Evolutionary conservation across 2,888 invertebrate species (phyloP), one percentile per base, ranked within the genome.

Genomic region (Desoria tigrina): DNA sequence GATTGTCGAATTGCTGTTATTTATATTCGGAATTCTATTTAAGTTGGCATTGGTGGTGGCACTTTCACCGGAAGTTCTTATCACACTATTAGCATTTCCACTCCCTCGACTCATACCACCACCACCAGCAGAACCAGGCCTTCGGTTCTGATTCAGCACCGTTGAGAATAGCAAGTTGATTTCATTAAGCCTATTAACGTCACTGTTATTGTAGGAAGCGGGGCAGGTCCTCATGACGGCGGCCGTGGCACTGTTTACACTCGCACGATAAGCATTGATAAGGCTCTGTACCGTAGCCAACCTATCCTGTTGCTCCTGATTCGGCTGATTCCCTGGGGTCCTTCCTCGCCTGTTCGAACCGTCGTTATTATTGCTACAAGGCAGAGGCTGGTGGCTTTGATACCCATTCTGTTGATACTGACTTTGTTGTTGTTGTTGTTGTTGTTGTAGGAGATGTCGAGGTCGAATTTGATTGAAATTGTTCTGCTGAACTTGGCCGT

Each of bases 271-370:
- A 42, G 57, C 42, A 42, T 24, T 42, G 39, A 57, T 57, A 42
- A 57, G 57, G 42, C 57, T 57, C 27, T 37, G 39, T 39, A 57
- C 27, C 3, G 57, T 42, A 14, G 57, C 57, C 4, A 57, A n/a
- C n/a, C 39, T 57, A 7, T 57, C 14, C 37, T 57, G 57, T 39
- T 32, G 51, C 51, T 51, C 18, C 45, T 45, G 45, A 45, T 45
- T 45, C 21, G 16, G 16, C 18, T 18, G 45, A 45, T 45, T 45
- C 45, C 45, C 45, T 45, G n/a, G 45, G 21, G 45, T 45, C 21
- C 45, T 45, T 16, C 4, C 4, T 16, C 45, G 6, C 18, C 4
- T 16, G 6, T 4, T 45, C n/a, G 45, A 39, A 39, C 39, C 39
- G 16, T 16, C 39, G 16, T 39, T 45, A 45, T 6, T 45, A 45